Base-by-base conservation (phyloP, 1,140 invertebrate species). In the Rhyacophila brunnea region DNA sequence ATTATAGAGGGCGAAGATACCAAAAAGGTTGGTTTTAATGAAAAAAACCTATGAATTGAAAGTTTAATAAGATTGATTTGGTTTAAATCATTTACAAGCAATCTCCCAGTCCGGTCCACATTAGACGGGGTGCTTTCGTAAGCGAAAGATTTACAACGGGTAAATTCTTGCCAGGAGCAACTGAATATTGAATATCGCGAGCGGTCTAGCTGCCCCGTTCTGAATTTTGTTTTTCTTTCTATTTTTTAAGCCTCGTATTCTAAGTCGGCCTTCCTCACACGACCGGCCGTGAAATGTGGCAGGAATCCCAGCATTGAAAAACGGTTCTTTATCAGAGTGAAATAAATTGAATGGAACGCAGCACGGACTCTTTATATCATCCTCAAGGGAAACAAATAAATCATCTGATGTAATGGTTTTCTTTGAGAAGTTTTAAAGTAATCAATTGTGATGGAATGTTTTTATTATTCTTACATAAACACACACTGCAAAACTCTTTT, bases 121-220 rank as follows among this genome's bases (percentile, higher is more conserved):
- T 44, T 35, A 42, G 56, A 43, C 50, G 43, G 55, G 61, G 50
- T 62, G 61, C 61, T 56, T 58, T 59, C 61, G 57, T 57, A 56
- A 60, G 62, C 58, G 61, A 54, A 64, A 64, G 62, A 64, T 64
- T 64, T 64, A 64, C 58, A 64, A 53, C 51, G 53, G 62, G 62
- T 28, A 54, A 60, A 64, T 64, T 64, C 57, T 58, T 64, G 54
- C 58, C 62, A n/a, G 34, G 62, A 44, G 58, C 58, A 51, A 54
- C 58, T 64, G 62, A 64, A 64, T 64, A 64, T 64, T 64, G 62
- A 64, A 64, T 64, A 64, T 60, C 54, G 47, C 20, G 38, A 54
- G 48, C 43, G 32, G 28, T 14, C 13, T 11, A 13, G 32, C 32
- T 4, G 17, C 40, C 11, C 40, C 11, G 3, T 42, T 14, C 40